Percentiles rank a stretch among this genome's conserved stretches.
Evolutionary conservation across 2,113 vertebrate genomes (phyloP).

Genomic region (Lepus americanus): DNA sequence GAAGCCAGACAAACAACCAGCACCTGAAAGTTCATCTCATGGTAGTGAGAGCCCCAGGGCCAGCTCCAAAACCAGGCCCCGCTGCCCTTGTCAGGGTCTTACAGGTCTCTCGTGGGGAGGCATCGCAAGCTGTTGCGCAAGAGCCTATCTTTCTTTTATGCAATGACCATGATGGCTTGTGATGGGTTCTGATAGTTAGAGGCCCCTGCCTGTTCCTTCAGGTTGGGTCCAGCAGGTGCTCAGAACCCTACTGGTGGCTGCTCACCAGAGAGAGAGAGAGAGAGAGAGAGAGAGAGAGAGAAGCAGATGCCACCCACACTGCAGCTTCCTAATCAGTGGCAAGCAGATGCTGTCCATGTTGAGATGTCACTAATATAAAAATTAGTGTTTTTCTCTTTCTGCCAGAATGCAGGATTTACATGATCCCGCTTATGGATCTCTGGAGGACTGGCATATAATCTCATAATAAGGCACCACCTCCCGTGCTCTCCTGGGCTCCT

Average conservation of each 20-base stretch:
- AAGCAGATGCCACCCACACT: not conserved
- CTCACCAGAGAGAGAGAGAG: not conserved
- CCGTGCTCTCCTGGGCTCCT: not conserved
- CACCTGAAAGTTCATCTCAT: not conserved
- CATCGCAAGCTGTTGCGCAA: not conserved
- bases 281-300: not conserved
- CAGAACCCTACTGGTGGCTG: not conserved
- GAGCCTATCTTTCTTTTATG: not conserved
- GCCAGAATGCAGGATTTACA: constrained; percentile 83
- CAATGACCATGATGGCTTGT: not conserved
- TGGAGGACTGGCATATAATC: constrained; percentile 74
- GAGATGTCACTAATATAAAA: constrained; percentile 80
- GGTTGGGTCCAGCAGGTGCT: not conserved
- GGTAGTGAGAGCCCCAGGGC: not conserved
- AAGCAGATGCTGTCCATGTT: constrained; percentile 75
- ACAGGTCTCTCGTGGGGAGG: too few relatives aligned
- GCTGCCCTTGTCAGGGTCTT: not conserved
- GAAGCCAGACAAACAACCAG: not conserved
- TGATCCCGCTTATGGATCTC: constrained; percentile 72
- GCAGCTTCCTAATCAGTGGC: constrained; percentile 67
- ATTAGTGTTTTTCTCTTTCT: constrained; percentile 79
- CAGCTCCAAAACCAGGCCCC: not conserved
- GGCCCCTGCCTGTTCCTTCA: not conserved
- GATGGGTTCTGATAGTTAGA: not conserved
- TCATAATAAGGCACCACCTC: constrained; percentile 65